A percentile compares a stretch with the other conserved stretches of the same genome.
Evolutionary conservation across 2,113 vertebrate genomes (phyloP).

Genomic region (zebrafish (Danio rerio)): GRCz12tu NC_133194.1:36014001-36014500

Average conservation of each 20-base stretch:
- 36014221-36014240: conserved; percentile 33
- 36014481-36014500: conserved; percentile 83
- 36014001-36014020: background rate
- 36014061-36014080: background rate
- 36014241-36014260: conserved; percentile 44
- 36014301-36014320: conserved; percentile 55
- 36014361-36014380: conserved; percentile 64
- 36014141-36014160: background rate
- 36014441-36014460: conserved; percentile 77
- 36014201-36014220: conserved; percentile 33
- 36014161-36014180: too few species aligned
- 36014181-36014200: background rate
- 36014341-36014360: conserved; percentile 48
- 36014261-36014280: conserved; percentile 42
- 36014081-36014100: conserved; percentile 3
- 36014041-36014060: background rate
- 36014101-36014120: background rate
- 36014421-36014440: conserved; percentile 82
- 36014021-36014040: background rate
- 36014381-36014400: conserved; percentile 78
- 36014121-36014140: background rate
- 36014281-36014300: conserved; percentile 35
- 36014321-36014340: conserved; percentile 50
- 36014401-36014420: conserved; percentile 78
- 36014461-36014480: conserved; percentile 81